Evolutionary conservation across 2,888 invertebrate genomes (phyloP), one percentile per base, ranked within the genome.

Genomic region (Desoria tigrina): DNA sequence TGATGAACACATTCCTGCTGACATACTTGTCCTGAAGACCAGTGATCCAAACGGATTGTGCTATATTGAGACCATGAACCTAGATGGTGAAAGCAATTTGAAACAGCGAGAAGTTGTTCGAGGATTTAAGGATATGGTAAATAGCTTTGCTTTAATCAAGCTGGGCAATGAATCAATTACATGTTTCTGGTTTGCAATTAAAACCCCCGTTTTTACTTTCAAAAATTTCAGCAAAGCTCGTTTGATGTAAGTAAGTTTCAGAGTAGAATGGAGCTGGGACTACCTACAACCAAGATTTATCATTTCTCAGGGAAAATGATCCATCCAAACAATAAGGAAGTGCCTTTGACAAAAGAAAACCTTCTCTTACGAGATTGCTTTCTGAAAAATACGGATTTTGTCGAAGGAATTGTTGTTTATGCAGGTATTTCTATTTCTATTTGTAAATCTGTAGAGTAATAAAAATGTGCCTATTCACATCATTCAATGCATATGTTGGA

Each of bases 361-460:
- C 86, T 98, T 73, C 83, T 98, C 75, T 86, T 98, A 69, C 84
- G 97, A 78, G 97, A 96, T 79, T 97, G 96, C 81, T 86, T 91
- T 74, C 85, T 98, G 77, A 94, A 96, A 83, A 98, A 98, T 81
- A 97, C 98, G 11, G 95, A 96, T 81, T 97, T 86, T 80, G 87
- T 97, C 45, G 97, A 97, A 80, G 98, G 97, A 64, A 90, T 98
- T 79, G 94, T 97, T 56, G 90, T 98, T 61, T 98, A 98, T 84
- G 94, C 94, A 73, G 90, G 87, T 86, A 79, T 79, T 77, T 60
- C 2, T 18, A 16, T n/a, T 11, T 7, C 2, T 51, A 24, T 60
- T 60, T 28, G 4, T 56, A 56, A 39, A 39, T 23, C n/a, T 56
- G 16, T 39, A 39, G 32, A 32, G 24, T 49, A 21, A 49, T 49